Evolutionary conservation across 2,888 invertebrate species (phyloP).

Genomic region (Rhagonycha lutea): DNA sequence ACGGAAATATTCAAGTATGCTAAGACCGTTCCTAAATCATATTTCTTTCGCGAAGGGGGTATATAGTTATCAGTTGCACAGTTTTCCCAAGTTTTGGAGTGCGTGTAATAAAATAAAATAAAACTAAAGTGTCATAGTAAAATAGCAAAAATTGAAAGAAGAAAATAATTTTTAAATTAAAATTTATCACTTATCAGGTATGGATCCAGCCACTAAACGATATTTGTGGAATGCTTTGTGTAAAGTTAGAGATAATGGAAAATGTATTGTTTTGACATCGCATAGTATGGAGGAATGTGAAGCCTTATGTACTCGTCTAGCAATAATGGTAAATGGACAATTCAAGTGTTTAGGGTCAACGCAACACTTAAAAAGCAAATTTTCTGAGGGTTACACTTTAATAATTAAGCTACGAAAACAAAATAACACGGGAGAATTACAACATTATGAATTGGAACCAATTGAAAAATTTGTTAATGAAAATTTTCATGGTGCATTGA

Average conservation of each 20-base stretch:
- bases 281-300: slow-evolving; percentile 90
- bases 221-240: slow-evolving; percentile 79
- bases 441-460: slow-evolving; percentile 12
- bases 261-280: slow-evolving; percentile 80
- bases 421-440: slow-evolving; percentile 27
- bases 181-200: slow-evolving; percentile 57
- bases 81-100: too few species aligned
- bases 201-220: slow-evolving; percentile 80
- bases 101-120: too few species aligned
- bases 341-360: slow-evolving; percentile 80
- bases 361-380: slow-evolving; percentile 81
- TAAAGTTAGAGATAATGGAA: slow-evolving; percentile 70
- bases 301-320: slow-evolving; percentile 78
- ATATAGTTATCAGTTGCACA: too few species aligned
- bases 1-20: too few species aligned
- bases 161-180: too few species aligned
- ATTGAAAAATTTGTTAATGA: slow-evolving; percentile 39
- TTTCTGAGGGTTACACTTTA: slow-evolving; percentile 63
- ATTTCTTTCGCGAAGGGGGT: too few species aligned
- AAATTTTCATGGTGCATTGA: slow-evolving; percentile 45
- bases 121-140: too few species aligned
- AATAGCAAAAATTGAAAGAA: too few species aligned
- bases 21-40: too few species aligned
- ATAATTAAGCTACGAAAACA: slow-evolving; percentile 53
- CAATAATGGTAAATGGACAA: slow-evolving; percentile 83